Percentiles rank a stretch among this genome's conserved stretches.
Evolutionary conservation across 2,113 vertebrate genomes (phyloP).

Genomic region (Ceyx melanurus): DNA sequence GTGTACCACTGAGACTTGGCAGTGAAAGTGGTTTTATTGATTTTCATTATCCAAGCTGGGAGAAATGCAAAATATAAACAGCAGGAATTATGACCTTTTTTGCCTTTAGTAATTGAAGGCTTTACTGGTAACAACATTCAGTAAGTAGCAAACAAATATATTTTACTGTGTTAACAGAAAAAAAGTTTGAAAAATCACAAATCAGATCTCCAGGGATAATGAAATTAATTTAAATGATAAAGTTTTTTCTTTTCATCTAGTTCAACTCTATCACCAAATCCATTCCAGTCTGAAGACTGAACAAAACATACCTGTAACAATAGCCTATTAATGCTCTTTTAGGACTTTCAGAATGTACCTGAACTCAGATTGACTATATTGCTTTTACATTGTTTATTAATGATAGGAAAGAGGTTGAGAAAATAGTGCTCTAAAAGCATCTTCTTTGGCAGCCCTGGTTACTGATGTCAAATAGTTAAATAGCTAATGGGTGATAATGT

Average conservation of each 20-base stretch:
- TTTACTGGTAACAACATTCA: slow-evolving; percentile 48
- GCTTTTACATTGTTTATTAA: neutral
- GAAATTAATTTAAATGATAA: neutral
- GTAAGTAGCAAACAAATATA: slow-evolving; percentile 28
- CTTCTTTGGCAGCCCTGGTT: neutral
- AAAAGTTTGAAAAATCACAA: slow-evolving; percentile 20
- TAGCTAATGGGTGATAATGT: neutral
- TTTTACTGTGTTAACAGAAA: slow-evolving; percentile 23
- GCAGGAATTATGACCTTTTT: slow-evolving; percentile 62
- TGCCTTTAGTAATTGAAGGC: slow-evolving; percentile 53
- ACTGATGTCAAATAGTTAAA: slow-evolving; percentile 9
- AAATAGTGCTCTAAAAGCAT: neutral
- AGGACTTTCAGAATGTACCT: neutral
- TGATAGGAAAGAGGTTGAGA: neutral
- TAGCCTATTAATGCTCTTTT: neutral
- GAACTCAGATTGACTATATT: neutral
- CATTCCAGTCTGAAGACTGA: neutral
- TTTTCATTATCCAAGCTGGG: slow-evolving; percentile 57
- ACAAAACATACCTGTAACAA: neutral
- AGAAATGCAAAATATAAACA: slow-evolving; percentile 65
- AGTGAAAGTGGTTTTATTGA: slow-evolving; percentile 64
- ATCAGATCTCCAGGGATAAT: slow-evolving; percentile 2
- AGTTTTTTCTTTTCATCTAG: neutral
- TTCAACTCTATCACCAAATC: neutral
- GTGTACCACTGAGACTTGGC: slow-evolving; percentile 46